Conservation (phyloP, 2,113 vertebrate species). For the Bambusicola thoracicus region DNA sequence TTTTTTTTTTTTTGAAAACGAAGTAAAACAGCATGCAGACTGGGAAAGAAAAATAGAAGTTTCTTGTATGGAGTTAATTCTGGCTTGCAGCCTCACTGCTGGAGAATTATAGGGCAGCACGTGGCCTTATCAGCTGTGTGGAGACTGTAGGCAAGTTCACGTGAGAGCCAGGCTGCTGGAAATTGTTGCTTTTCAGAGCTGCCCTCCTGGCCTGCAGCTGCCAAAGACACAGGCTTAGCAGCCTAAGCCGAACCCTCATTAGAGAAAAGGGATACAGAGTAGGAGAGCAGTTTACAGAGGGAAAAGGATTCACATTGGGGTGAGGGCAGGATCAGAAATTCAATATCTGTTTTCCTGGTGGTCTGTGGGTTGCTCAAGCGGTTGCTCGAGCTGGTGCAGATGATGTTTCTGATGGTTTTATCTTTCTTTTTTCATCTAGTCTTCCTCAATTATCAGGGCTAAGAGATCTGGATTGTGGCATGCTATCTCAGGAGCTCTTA, state of each 20-base stretch:
- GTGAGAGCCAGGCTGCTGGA: background rate
- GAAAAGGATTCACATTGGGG: background rate
- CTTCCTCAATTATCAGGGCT: background rate
- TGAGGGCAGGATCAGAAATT: background rate
- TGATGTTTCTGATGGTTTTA: background rate
- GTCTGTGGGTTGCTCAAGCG: background rate
- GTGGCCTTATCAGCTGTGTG: background rate
- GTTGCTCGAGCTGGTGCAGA: background rate
- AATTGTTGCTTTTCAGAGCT: background rate
- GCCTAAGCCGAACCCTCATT: background rate
- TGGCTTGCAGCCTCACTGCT: background rate
- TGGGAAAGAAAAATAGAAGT: background rate
- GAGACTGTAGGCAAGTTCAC: background rate
- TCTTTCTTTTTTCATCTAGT: background rate
- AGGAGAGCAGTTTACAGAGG: background rate
- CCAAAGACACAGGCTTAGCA: background rate
- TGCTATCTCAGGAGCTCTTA: background rate
- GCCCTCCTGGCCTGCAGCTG: background rate
- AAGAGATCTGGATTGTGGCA: background rate
- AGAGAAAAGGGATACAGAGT: background rate
- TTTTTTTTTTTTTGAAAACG: background rate
- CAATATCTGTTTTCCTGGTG: background rate
- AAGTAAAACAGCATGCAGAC: background rate
- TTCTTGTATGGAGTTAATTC: background rate
- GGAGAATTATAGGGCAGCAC: background rate